These are phyloP conservation scores for Orycteropus afer DNA, from an alignment of 2,113 vertebrate species.

Conservation along the genomic window DNA sequence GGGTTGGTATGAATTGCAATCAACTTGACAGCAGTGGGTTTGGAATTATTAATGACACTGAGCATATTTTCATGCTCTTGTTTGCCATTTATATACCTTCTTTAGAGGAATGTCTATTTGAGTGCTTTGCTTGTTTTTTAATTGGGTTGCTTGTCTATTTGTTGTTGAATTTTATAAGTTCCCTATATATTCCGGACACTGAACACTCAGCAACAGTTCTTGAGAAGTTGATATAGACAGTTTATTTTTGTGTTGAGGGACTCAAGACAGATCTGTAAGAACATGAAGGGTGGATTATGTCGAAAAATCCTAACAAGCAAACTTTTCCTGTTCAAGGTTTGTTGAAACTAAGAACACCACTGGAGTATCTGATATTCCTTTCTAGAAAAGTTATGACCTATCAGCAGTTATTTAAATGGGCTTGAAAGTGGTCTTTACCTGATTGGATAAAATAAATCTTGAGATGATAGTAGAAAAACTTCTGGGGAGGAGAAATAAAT, in stretches of 20 bases:
- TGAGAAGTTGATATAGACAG: not conserved
- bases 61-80: not conserved
- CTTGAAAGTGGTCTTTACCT: conserved; percentile 65
- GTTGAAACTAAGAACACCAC: conserved; percentile 39
- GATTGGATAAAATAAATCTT: conserved; percentile 80
- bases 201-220: not conserved
- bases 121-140: no score
- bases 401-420: conserved; percentile 81
- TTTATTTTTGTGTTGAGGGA: not conserved
- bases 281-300: not conserved
- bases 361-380: conserved; percentile 47
- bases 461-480: conserved; percentile 66
- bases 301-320: not conserved
- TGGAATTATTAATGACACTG: not conserved
- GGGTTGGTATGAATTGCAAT: no score
- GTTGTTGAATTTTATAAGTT: not conserved
- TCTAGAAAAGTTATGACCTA: conserved; percentile 73
- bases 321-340: not conserved
- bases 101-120: no score
- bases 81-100: not conserved
- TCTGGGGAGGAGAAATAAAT: conserved; percentile 79
- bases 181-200: not conserved
- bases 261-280: not conserved
- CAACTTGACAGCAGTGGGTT: no score
- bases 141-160: not conserved